Conservation (phyloP, 2,113 vertebrate species). For the Tringa solitaria region DNA sequence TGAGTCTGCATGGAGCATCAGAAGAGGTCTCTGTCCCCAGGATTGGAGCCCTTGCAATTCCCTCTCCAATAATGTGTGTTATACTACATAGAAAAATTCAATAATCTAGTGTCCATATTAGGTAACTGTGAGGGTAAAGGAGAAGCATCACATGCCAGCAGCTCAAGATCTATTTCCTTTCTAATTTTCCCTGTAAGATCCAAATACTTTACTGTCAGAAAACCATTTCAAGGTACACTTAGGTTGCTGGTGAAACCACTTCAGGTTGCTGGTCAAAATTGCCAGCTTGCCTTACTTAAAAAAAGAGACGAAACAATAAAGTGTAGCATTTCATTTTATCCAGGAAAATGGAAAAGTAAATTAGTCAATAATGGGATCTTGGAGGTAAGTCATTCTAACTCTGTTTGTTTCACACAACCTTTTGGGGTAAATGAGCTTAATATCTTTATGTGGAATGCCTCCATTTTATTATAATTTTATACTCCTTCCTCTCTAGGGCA, state of each 20-base stretch:
- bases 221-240: background rate
- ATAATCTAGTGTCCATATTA: background rate
- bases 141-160: background rate
- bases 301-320: background rate
- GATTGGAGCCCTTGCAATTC: background rate
- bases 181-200: background rate
- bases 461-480: background rate
- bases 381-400: background rate
- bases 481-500: background rate
- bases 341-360: background rate
- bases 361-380: background rate
- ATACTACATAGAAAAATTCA: background rate
- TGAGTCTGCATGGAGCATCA: background rate
- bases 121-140: background rate
- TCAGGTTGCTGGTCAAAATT: background rate
- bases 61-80: background rate
- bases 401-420: background rate
- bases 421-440: background rate
- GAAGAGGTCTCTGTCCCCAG: background rate
- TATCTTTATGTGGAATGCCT: background rate
- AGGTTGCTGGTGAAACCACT: background rate
- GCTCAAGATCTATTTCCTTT: background rate
- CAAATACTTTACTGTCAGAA: background rate
- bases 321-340: background rate
- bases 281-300: background rate